Conservation (phyloP, 2,888 invertebrate species). For the Mesorhabditis belari region DNA sequence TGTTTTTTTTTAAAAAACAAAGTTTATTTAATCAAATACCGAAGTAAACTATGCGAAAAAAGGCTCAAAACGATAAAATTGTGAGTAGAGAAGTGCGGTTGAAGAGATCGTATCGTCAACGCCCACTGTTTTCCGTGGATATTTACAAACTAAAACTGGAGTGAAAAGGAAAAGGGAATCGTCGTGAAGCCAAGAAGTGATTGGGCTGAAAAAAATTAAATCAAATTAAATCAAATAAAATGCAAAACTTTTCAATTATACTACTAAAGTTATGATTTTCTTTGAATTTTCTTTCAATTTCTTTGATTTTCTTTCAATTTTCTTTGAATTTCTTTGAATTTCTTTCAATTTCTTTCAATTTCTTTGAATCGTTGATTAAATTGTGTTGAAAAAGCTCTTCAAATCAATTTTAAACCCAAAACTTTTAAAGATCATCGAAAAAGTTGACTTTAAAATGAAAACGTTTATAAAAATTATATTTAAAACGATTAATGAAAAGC, state of each 20-base stretch:
- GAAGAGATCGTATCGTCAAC: constrained; percentile 58
- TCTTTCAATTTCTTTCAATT: neutral
- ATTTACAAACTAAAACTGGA: constrained; percentile 57
- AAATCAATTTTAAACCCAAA: no score
- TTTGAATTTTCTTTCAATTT: neutral
- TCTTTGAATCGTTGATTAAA: neutral
- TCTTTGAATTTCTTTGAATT: neutral
- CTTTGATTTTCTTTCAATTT: neutral
- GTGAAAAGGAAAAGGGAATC: constrained; percentile 54
- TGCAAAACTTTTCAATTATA: neutral
- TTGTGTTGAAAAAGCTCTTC: no score
- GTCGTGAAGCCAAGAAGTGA: constrained; percentile 54
- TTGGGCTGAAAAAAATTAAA: constrained; percentile 51
- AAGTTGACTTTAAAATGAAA: no score
- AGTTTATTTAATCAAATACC: neutral
- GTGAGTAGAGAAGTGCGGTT: constrained; percentile 56
- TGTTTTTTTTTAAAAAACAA: neutral
- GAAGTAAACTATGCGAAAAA: neutral
- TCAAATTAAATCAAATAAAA: constrained; percentile 4
- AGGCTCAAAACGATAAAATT: constrained; percentile 44
- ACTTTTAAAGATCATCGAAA: no score
- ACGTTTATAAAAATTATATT: no score
- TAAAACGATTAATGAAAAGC: no score
- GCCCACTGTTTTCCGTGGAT: constrained; percentile 56
- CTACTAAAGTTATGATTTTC: neutral